Evolutionary conservation across 2,113 vertebrate genomes (phyloP).

Genomic region (Pygoscelis antarcticus): DNA sequence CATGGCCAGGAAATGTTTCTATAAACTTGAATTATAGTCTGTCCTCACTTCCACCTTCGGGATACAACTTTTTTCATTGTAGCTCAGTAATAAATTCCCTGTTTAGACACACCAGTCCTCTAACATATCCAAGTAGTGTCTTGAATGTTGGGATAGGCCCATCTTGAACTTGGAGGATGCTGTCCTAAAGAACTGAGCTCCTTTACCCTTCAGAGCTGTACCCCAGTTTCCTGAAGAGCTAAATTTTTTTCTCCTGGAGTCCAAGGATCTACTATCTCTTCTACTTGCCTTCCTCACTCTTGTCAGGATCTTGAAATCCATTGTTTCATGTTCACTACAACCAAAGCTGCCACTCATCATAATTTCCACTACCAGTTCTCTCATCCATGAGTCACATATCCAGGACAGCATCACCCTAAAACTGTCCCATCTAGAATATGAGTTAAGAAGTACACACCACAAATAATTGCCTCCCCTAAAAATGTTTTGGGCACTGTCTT

Average conservation of each 20-base stretch:
- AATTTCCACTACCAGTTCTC: not conserved
- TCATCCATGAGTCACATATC: not conserved
- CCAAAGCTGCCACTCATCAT: not conserved
- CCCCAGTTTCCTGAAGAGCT: not conserved
- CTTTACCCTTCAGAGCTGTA: not conserved
- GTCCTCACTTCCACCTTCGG: not conserved
- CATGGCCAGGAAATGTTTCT: not conserved
- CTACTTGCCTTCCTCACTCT: not conserved
- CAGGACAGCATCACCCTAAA: not conserved
- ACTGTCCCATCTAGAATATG: not conserved
- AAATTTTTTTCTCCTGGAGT: not conserved
- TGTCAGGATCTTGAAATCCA: not conserved
- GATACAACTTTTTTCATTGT: not conserved
- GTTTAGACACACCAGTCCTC: not conserved
- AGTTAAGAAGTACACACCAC: not conserved
- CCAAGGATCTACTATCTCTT: not conserved
- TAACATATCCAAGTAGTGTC: not conserved
- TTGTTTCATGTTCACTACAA: not conserved
- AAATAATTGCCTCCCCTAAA: not conserved
- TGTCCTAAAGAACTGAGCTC: not conserved
- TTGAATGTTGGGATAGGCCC: not conserved
- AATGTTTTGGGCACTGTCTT: not conserved
- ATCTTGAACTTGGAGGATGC: not conserved
- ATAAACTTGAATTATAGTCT: not conserved
- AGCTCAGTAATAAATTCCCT: not conserved